Conservation (phyloP, 1,140 invertebrate genomes). For the Elymnias hypermnestra region DNA sequence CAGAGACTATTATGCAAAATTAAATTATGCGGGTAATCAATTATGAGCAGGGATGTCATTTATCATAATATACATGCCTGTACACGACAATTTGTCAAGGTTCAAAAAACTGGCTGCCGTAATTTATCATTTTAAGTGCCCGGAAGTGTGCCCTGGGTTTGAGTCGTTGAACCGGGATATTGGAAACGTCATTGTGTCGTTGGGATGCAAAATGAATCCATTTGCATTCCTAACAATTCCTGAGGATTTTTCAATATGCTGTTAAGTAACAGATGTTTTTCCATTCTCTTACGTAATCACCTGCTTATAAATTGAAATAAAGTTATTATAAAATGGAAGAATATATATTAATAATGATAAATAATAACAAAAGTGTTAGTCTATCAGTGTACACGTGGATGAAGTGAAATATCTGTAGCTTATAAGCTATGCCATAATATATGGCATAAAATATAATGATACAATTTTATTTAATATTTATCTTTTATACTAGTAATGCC, state of each 20-base stretch:
- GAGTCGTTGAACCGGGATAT: not conserved
- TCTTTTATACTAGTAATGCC: too few relatives aligned
- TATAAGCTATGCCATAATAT: too few relatives aligned
- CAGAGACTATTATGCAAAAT: too few relatives aligned
- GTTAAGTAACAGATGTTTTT: not conserved
- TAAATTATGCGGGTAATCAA: not conserved
- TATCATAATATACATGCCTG: not conserved
- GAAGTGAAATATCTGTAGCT: too few relatives aligned
- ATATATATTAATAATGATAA: too few relatives aligned
- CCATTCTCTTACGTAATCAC: too few relatives aligned
- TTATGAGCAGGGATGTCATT: not conserved
- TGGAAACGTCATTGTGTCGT: not conserved
- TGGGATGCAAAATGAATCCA: conserved; percentile 1
- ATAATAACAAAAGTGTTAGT: too few relatives aligned
- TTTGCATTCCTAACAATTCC: not conserved
- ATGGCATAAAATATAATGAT: too few relatives aligned
- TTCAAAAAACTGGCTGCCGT: not conserved
- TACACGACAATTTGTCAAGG: conserved; percentile 4
- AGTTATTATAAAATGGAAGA: too few relatives aligned
- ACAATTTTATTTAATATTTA: too few relatives aligned
- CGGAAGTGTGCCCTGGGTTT: not conserved
- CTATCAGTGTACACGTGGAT: too few relatives aligned
- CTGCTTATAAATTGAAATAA: too few relatives aligned
- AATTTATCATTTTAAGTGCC: not conserved
- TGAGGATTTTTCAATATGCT: not conserved